Evolutionary conservation across 2,797 vertebrate species (phyloP), one percentile per base, ranked within the genome.

Genomic region (Bovichtus diacanthus): DNA sequence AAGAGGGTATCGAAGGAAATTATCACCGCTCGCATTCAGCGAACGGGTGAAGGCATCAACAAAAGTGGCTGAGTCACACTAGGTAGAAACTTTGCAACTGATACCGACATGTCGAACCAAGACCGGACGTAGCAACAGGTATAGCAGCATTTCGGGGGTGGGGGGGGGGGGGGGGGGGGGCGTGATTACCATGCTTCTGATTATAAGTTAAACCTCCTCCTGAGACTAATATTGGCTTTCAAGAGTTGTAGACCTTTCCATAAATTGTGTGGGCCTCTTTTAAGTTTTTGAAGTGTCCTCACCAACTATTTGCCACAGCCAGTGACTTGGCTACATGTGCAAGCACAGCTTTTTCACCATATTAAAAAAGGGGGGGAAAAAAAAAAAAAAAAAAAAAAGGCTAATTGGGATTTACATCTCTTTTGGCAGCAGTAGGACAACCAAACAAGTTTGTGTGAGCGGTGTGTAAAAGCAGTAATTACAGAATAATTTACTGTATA

Each of bases 41-140:
- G 97, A 87, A 99, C 96, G 21, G 97, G 98, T 46, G 97, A 97
- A 3, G 85, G 93, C 66, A 97, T 94, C 94, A 59, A 93, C 78
- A 97, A 96, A 92, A 97, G 95, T 95, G 96, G 97, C 91, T 99
- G 93, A 98, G 79, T 69, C 60, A 25, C 39, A 10, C 13, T 0
- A 2, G 34, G 50, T 21, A 2, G 15, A 65, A 50, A 62, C 44
- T 63, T 53, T 36, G 21, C 21, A 29, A 56, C 2, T 63, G 74
- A 85, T 70, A 59, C 63, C 3, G 31, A 83, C 2, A 29, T 70
- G 70, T 70, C 55, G 50, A 88, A 84, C 62, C 12, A 27, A 77
- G 83, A 84, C 55, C 50, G 78, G 83, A 58, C 44, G 80, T 89
- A 91, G 81, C 88, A 81, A 85, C 84, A 85, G 76, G 79, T 77